These are phyloP conservation scores for Lerista edwardsae DNA, from an alignment of 2,797 vertebrate genomes.

Conservation along the genomic window DNA sequence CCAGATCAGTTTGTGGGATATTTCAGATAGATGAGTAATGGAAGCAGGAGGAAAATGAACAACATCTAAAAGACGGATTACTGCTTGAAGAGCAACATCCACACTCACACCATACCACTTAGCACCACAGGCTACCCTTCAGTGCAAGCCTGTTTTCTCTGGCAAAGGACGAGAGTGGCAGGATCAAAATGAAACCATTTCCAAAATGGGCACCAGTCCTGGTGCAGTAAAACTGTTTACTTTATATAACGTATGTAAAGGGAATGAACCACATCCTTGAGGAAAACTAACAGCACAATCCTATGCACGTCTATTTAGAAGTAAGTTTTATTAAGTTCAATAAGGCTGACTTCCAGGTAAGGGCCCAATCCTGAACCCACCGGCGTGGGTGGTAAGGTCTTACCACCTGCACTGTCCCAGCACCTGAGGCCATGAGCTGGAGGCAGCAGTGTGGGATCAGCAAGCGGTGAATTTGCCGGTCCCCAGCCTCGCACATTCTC, in stretches of 20 bases:
- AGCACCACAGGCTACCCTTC: not conserved
- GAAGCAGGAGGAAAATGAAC: not conserved
- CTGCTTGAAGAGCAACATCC: not conserved
- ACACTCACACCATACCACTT: not conserved
- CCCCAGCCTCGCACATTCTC: too few relatives aligned
- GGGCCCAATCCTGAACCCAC: too few relatives aligned
- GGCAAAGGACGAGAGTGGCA: not conserved
- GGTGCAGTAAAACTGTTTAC: too few relatives aligned
- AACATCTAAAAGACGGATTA: not conserved
- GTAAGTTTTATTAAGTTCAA: too few relatives aligned
- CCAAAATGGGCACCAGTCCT: not conserved
- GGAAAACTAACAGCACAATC: not conserved
- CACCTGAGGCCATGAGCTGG: too few relatives aligned
- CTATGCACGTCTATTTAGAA: too few relatives aligned
- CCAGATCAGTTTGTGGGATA: accelerated
- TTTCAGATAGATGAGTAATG: accelerated
- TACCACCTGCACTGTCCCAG: too few relatives aligned
- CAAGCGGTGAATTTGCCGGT: too few relatives aligned
- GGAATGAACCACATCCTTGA: not conserved
- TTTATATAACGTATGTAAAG: not conserved
- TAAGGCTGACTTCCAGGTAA: too few relatives aligned
- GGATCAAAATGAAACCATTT: not conserved
- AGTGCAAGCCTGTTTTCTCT: not conserved
- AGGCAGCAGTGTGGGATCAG: too few relatives aligned
- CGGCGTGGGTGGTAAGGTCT: too few relatives aligned